phyloP scores from a whole-genome alignment of 2,113 vertebrate species.

The Gambusia affinis region DNA sequence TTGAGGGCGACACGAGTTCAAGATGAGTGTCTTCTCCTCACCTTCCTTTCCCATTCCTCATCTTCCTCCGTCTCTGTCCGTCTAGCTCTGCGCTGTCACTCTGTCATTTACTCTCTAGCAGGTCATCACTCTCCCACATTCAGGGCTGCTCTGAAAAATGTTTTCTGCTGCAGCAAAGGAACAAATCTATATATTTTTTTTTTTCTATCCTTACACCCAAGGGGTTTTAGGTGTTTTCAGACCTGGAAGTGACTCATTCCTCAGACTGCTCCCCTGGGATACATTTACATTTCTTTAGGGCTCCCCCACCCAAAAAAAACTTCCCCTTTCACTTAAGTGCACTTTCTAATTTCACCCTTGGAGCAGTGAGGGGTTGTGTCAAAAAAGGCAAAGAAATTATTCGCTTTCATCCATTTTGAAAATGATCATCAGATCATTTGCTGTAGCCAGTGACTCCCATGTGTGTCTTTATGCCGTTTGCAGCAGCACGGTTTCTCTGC shows the following conservation, averaged over 20 bases:
- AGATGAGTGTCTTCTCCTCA: constrained; percentile 22
- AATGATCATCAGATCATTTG: constrained; percentile 78
- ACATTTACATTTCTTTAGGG: constrained; percentile 43
- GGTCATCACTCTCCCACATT: constrained; percentile 72
- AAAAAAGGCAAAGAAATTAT: constrained; percentile 53
- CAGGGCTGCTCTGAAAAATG: constrained; percentile 52
- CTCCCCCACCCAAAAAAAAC: background rate
- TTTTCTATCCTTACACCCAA: constrained; percentile 29
- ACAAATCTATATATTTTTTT: constrained; percentile 39
- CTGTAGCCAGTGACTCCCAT: constrained; percentile 75
- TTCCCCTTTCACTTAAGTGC: constrained; percentile 22
- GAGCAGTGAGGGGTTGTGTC: constrained; percentile 17
- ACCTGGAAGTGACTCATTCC: constrained; percentile 66
- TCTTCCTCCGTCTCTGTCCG: constrained; percentile 52
- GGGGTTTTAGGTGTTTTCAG: constrained; percentile 53
- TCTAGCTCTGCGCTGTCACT: constrained; percentile 62
- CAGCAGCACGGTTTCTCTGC: constrained; percentile 72
- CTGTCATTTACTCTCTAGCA: constrained; percentile 67
- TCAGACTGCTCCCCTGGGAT: constrained; percentile 53
- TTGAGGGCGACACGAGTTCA: constrained; percentile 9
- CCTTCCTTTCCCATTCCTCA: constrained; percentile 35
- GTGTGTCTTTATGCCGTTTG: constrained; percentile 81
- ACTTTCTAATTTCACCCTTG: constrained; percentile 40
- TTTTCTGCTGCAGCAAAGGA: constrained; percentile 55
- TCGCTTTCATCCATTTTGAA: constrained; percentile 76